A percentile compares a stretch with the other conserved stretches of the same genome.
These are phyloP conservation scores for Acyrthosiphon pisum DNA, from an alignment of 1,140 invertebrate genomes.

Conservation along the genomic window DNA sequence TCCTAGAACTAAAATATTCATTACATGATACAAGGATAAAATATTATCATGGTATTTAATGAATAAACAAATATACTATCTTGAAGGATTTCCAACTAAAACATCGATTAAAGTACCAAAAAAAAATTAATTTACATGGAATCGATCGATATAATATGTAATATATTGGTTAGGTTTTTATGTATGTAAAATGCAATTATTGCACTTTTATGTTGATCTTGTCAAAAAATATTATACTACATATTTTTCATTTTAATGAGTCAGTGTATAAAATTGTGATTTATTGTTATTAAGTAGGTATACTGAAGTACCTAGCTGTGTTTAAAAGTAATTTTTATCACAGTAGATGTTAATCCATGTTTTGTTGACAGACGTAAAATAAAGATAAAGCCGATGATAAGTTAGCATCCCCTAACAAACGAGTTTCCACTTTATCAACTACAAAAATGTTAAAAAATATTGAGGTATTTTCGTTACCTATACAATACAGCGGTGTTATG, in stretches of 20 bases:
- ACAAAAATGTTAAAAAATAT: neutral
- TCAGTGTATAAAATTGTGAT: neutral
- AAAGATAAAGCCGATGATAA: neutral
- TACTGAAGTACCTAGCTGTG: neutral
- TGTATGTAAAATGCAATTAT: neutral
- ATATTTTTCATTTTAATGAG: neutral
- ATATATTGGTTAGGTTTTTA: neutral
- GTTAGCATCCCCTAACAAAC: neutral
- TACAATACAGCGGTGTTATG: neutral
- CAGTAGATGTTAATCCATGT: neutral
- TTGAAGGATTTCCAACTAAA: too few species aligned
- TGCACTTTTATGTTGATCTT: neutral
- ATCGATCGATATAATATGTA: neutral
- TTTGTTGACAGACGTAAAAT: neutral
- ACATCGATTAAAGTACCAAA: too few species aligned
- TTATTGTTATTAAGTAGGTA: neutral
- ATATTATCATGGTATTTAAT: too few species aligned
- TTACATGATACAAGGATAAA: too few species aligned
- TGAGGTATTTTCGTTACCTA: neutral
- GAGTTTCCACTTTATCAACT: neutral
- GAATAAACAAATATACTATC: too few species aligned
- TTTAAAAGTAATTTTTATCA: neutral
- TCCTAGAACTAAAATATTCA: too few species aligned
- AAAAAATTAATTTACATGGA: neutral
- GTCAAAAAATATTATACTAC: neutral